Conservation (phyloP, 1,140 invertebrate species). For the Maconellicoccus hirsutus region DNA sequence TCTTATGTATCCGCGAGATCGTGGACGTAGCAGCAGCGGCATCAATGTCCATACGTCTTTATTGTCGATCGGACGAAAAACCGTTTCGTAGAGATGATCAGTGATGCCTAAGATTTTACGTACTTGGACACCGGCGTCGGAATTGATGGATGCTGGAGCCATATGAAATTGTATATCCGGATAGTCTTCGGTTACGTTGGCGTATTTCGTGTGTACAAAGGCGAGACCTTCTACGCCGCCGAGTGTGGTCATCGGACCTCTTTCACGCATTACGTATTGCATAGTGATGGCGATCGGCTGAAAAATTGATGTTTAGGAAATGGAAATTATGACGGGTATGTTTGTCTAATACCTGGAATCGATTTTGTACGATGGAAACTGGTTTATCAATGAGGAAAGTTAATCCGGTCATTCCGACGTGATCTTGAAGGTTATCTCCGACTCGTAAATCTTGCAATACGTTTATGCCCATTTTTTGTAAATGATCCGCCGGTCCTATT, state of each 20-base stretch:
- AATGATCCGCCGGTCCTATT: slow-evolving; percentile 63
- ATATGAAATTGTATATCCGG: slow-evolving; percentile 81
- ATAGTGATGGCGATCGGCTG: slow-evolving; percentile 61
- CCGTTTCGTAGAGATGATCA: slow-evolving; percentile 64
- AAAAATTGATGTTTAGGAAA: too few species aligned
- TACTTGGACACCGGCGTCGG: slow-evolving; percentile 50
- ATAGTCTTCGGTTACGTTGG: slow-evolving; percentile 55
- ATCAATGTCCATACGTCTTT: slow-evolving; percentile 72
- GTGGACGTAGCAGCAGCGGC: slow-evolving; percentile 64
- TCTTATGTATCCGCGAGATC: slow-evolving; percentile 58
- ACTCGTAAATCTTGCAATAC: slow-evolving; percentile 52
- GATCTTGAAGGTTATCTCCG: slow-evolving; percentile 68
- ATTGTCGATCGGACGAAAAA: slow-evolving; percentile 61
- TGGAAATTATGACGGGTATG: neutral
- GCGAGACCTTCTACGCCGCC: slow-evolving; percentile 75
- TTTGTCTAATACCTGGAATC: slow-evolving; percentile 29
- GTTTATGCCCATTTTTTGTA: slow-evolving; percentile 54
- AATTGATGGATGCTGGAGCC: slow-evolving; percentile 71
- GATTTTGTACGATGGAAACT: slow-evolving; percentile 59
- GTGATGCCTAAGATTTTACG: slow-evolving; percentile 67
- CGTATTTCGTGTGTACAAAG: slow-evolving; percentile 70
- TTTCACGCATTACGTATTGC: slow-evolving; percentile 60
- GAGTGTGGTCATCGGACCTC: slow-evolving; percentile 70
- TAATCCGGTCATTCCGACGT: slow-evolving; percentile 66
- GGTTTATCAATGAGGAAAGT: slow-evolving; percentile 64